These are phyloP conservation scores for Microcebus tavaratra DNA, from an alignment of 2,113 vertebrate genomes.

Conservation along the genomic window DNA sequence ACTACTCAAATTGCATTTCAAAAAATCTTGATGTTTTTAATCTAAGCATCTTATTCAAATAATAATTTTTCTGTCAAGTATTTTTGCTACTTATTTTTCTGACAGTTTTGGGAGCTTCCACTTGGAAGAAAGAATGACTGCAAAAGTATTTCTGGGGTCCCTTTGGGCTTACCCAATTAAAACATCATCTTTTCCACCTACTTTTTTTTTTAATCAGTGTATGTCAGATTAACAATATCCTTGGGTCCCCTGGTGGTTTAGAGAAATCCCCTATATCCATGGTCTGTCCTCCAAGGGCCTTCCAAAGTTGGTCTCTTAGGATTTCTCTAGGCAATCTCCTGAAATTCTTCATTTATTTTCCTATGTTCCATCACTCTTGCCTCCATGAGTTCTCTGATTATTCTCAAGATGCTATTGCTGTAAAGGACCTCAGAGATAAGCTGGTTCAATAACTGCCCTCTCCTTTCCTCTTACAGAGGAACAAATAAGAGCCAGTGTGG, in stretches of 20 bases:
- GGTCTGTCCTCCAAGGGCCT: background rate
- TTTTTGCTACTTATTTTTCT: background rate
- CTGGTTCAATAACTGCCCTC: background rate
- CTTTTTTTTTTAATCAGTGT: background rate
- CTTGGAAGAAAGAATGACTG: background rate
- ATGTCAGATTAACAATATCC: background rate
- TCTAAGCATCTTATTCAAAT: slow-evolving; percentile 28
- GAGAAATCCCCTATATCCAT: background rate
- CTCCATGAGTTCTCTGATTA: background rate
- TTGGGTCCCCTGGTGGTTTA: background rate
- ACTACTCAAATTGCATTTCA: slow-evolving; percentile 36
- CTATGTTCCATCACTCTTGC: background rate
- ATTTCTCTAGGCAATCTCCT: background rate
- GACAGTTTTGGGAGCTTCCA: background rate
- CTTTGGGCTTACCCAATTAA: background rate
- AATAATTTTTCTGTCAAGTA: slow-evolving; percentile 51
- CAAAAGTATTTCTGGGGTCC: slow-evolving; percentile 23
- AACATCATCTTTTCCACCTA: background rate
- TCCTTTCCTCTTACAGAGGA: background rate
- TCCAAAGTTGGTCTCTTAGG: background rate
- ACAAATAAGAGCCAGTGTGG: background rate
- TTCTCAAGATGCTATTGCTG: background rate
- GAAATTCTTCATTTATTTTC: background rate
- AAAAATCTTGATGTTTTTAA: slow-evolving; percentile 34
- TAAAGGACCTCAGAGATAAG: background rate